A percentile compares a stretch with the other conserved stretches of the same genome.
phyloP scores from a whole-genome alignment of 2,113 vertebrate genomes.

The Cryptotis parvus region DNA sequence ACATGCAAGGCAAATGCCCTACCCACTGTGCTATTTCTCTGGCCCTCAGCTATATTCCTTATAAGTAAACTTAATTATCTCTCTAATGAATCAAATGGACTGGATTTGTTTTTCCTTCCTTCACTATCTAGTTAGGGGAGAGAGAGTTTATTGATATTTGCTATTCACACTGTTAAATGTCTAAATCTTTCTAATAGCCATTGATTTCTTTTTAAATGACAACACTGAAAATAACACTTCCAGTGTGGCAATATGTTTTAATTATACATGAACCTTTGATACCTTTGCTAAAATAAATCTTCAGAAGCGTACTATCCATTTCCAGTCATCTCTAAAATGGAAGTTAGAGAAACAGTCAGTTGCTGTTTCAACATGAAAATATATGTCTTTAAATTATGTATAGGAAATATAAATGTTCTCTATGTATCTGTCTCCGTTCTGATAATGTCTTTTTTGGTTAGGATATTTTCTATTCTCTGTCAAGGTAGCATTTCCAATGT shows the following conservation, averaged over 20 bases:
- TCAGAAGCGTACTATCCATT: conserved; percentile 42
- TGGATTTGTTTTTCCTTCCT: conserved; percentile 2
- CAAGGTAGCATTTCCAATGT: conserved; percentile 43
- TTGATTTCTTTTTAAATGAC: conserved; percentile 9
- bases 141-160: conserved; percentile 6
- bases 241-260: conserved; percentile 49
- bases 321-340: conserved; percentile 8
- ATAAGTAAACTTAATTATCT: conserved; percentile 21
- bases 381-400: conserved; percentile 10
- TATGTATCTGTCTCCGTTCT: not conserved
- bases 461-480: conserved; percentile 16
- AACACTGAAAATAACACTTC: conserved; percentile 28
- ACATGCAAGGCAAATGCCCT: too few species aligned
- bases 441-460: too few species aligned
- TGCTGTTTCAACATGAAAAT: conserved; percentile 51
- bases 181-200: conserved; percentile 30
- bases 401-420: not conserved
- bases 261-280: conserved; percentile 27
- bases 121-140: not conserved
- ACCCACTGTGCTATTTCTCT: too few species aligned
- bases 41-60: not conserved
- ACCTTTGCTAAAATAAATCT: not conserved
- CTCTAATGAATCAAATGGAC: conserved; percentile 33
- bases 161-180: conserved; percentile 61
- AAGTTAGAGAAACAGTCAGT: conserved; percentile 36